Evolutionary conservation across 2,113 vertebrate species (phyloP).

Genomic region (Coracopsis vasa): DNA sequence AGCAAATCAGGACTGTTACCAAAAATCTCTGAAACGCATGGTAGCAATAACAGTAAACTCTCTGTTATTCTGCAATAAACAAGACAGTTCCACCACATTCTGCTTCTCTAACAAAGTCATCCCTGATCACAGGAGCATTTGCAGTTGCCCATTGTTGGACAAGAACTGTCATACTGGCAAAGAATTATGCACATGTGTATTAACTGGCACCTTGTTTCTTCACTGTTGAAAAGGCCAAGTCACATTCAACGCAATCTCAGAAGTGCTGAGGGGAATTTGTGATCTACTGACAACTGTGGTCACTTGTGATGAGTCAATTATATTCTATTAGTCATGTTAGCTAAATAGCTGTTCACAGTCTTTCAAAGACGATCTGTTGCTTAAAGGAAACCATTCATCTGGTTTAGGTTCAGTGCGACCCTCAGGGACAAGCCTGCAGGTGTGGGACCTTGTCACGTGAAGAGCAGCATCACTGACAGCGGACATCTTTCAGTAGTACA

Average conservation of each 20-base stretch:
- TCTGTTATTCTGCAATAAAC: not conserved
- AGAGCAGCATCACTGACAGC: not conserved
- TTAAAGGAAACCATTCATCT: not conserved
- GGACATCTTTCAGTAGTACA: fast-evolving
- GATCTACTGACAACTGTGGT: not conserved
- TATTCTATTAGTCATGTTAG: not conserved
- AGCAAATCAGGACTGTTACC: not conserved
- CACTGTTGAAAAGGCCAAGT: not conserved
- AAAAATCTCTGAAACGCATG: not conserved
- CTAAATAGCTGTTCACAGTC: not conserved
- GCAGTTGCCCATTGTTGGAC: not conserved
- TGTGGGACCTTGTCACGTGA: not conserved
- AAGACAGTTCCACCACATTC: not conserved
- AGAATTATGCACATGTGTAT: not conserved
- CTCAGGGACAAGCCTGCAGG: not conserved
- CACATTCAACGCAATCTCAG: not conserved
- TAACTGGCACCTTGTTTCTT: not conserved
- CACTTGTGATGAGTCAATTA: not conserved
- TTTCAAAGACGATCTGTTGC: fast-evolving
- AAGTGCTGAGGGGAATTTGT: not conserved
- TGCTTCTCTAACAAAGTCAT: not conserved
- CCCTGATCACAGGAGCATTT: not conserved
- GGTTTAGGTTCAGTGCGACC: not conserved
- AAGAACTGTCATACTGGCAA: not conserved
- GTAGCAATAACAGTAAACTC: not conserved